phyloP scores from a whole-genome alignment of 2,113 vertebrate species.

The Gopherus flavomarginatus region DNA sequence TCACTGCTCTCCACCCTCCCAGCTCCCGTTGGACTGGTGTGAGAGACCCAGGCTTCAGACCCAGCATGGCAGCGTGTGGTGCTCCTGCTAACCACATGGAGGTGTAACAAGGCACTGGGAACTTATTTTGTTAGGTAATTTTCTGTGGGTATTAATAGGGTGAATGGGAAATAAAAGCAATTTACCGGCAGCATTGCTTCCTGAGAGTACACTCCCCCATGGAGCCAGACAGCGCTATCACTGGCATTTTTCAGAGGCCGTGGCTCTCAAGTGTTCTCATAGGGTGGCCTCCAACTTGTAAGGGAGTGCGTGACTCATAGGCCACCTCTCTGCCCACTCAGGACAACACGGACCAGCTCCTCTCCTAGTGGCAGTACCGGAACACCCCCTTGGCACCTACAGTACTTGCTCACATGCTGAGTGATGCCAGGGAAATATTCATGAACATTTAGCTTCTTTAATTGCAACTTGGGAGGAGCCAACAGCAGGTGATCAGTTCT shows the following conservation, averaged over 20 bases:
- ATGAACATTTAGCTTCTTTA: not conserved
- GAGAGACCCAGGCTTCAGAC: not conserved
- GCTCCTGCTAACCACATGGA: rapidly evolving
- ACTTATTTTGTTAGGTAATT: not conserved
- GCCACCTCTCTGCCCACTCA: rapidly evolving
- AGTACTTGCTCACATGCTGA: rapidly evolving
- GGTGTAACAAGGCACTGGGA: not conserved
- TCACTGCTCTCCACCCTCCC: no score
- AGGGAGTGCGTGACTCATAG: rapidly evolving
- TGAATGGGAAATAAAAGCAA: not conserved
- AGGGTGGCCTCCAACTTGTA: not conserved
- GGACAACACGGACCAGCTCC: not conserved
- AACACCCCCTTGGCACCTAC: not conserved
- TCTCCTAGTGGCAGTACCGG: not conserved
- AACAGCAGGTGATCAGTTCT: not conserved
- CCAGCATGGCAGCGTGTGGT: not conserved
- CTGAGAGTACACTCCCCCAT: not conserved
- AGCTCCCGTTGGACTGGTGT: no score
- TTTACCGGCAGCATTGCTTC: not conserved
- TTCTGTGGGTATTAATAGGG: rapidly evolving
- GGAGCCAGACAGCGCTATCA: not conserved
- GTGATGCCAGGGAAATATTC: not conserved
- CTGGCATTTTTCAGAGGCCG: not conserved
- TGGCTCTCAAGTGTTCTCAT: not conserved
- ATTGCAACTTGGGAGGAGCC: not conserved